Base-by-base conservation (phyloP, 2,888 invertebrate species). In the Orchesella flavescens region DNA sequence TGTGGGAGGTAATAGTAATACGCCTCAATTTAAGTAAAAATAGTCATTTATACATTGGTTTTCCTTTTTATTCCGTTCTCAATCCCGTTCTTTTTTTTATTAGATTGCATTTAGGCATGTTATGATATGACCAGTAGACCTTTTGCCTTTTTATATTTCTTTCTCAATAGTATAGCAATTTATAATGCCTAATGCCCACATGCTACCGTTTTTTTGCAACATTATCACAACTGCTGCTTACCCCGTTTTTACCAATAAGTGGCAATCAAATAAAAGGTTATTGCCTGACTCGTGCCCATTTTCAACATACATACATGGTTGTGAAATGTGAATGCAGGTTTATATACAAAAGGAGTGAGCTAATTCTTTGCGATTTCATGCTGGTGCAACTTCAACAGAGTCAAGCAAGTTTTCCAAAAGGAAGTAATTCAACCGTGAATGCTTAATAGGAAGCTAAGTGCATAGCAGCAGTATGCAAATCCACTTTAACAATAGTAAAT, bases 231-330 rank as follows among this genome's bases (percentile, higher is more conserved):
- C 68, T 19, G 34, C 34, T 34, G 34, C 34, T 34, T 34, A 34
- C 34, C 7, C 34, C 34, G 34, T 34, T 34, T 34, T 34, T 34
- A 34, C 34, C 34, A 34, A 34, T 34, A 69, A 71, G 78, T 71
- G 78, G 78, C 68, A 78, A 78, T 78, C 78, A 78, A 78, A 78
- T 78, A 78, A 78, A 78, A 61, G 68, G 49, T 78, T 78, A 78
- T 78, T 78, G 78, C 78, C 78, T 78, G 78, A 78, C 78, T 78
- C 61, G 71, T 61, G 71, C 23, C 78, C 78, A 78, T 78, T 78
- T 78, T 63, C 49, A 34, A 72, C 55, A 49, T 53, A 69, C 7
- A 68, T 68, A 44, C 49, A 68, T 68, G 44, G 46, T 53, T 53
- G 49, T 46, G 68, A 68, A 68, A 68, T 46, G 49, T n/a, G 69